A percentile compares a stretch with the other conserved stretches of the same genome.
Evolutionary conservation across 1,140 invertebrate genomes (phyloP).

Genomic region (Parasteatoda tepidariorum): DNA sequence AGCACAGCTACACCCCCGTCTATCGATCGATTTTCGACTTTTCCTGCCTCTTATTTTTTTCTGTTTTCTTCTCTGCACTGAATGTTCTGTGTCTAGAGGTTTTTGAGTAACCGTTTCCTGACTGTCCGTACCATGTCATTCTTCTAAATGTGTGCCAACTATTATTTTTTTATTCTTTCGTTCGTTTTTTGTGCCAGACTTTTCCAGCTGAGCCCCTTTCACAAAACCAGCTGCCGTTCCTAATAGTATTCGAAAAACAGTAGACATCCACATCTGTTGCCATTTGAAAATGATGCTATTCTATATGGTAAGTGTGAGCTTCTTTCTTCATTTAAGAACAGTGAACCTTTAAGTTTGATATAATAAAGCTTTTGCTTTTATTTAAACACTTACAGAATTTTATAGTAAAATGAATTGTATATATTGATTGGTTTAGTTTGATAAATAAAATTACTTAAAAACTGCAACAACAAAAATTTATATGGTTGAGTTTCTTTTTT

Average conservation of each 20-base stretch:
- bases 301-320: slow-evolving; percentile 6
- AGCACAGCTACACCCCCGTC: slow-evolving; percentile 22
- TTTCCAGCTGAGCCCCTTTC: slow-evolving; percentile 40
- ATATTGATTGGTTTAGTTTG: too few species aligned
- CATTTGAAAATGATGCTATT: background rate
- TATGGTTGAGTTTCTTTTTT: too few species aligned
- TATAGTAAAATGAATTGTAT: too few species aligned
- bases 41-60: background rate
- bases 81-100: slow-evolving; percentile 34
- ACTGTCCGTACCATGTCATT: slow-evolving; percentile 5
- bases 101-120: slow-evolving; percentile 4
- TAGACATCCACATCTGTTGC: slow-evolving; percentile 25
- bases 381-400: too few species aligned
- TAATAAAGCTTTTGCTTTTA: too few species aligned
- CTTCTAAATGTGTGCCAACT: slow-evolving; percentile 52
- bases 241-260: slow-evolving; percentile 3
- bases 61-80: background rate
- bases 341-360: too few species aligned
- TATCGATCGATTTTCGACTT: slow-evolving; percentile 29
- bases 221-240: slow-evolving; percentile 42
- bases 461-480: too few species aligned
- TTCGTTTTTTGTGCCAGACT: background rate
- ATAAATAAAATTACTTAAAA: too few species aligned
- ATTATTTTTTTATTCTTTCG: slow-evolving; percentile 11
- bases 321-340: background rate